Evolutionary conservation across 64 coral and sea anemone species (phyloP).

Genomic region (Montipora foliosa): DNA sequence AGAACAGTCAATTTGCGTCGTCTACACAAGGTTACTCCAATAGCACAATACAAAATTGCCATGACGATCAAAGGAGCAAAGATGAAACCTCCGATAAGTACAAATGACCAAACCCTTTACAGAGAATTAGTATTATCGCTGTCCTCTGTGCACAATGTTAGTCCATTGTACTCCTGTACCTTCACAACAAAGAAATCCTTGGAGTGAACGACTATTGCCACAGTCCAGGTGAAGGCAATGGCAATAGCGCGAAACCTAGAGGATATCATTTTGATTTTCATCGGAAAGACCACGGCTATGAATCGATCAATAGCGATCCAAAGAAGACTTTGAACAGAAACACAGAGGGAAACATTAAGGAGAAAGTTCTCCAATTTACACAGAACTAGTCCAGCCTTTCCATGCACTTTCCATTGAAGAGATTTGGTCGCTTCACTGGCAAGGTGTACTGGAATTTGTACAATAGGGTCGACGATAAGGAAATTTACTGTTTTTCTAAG

Average conservation of each 20-base stretch:
- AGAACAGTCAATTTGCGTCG: background rate
- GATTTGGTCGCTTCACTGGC: background rate
- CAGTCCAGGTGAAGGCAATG: background rate
- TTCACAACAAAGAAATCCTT: slow-evolving; percentile 10
- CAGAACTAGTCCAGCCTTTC: background rate
- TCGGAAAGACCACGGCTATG: slow-evolving; percentile 33
- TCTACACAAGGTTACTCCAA: background rate
- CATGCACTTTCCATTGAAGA: background rate
- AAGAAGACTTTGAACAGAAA: slow-evolving; percentile 35
- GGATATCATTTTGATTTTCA: background rate
- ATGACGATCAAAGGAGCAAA: background rate
- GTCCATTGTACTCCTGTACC: background rate
- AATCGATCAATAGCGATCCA: slow-evolving; percentile 49
- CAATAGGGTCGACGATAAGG: slow-evolving; percentile 39
- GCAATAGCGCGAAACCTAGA: background rate
- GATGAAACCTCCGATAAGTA: background rate
- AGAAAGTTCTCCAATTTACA: slow-evolving; percentile 56
- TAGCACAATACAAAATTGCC: background rate
- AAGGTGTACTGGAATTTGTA: background rate
- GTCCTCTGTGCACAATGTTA: too few relatives aligned
- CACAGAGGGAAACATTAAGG: background rate
- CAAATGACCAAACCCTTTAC: background rate
- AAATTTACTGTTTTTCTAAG: slow-evolving; percentile 36
- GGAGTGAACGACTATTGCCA: background rate
- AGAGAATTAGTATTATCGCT: background rate